Evolutionary conservation across 2,113 vertebrate genomes (phyloP), one percentile per base, ranked within the genome.

Genomic region (Eleginops maclovinus): DNA sequence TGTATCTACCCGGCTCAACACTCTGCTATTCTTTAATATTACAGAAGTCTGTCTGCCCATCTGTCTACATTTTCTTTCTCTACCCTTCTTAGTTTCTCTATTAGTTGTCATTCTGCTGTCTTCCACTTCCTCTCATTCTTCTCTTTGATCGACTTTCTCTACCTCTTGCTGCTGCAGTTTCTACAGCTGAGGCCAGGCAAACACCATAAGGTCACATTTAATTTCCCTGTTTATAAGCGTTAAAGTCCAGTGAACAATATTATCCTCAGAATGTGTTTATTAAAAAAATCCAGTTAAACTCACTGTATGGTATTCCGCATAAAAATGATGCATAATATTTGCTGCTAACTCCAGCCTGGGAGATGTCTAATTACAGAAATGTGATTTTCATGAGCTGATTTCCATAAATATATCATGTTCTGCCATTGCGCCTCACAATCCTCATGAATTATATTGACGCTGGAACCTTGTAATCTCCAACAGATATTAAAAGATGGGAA

Each of bases 401-500:
- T 77, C 75, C 80, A 90, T 88, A 84, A 81, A 84, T 74, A 87
- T 77, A 81, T 84, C 73, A 51, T 62, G 50, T 49, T 65, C 40
- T 51, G 60, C 59, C 31, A 24, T 22, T 36, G 54, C 72, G 31
- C 46, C 68, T 75, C 78, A 72, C 81, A 79, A 73, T 78, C 62
- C 79, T 85, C 81, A 84, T 83, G 71, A 75, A 85, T 85, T 79
- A 71, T 75, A 89, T 82, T 65, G 64, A 69, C 67, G 41, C 28
- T 36, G 60, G n/a, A 73, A 61, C 41, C 8, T 6, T 68, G 83
- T 73, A 19, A 89, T 87, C 88, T 90, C 56, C 49, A 56, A 51
- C 62, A 65, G 66, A 87, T 89, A 87, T 91, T 85, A 85, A 90
- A 89, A 85, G 81, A 85, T 75, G 64, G 58, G 50, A 78, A 87